Conservation (phyloP, 2,888 invertebrate species). For the Glaucopsyche alexis region DNA sequence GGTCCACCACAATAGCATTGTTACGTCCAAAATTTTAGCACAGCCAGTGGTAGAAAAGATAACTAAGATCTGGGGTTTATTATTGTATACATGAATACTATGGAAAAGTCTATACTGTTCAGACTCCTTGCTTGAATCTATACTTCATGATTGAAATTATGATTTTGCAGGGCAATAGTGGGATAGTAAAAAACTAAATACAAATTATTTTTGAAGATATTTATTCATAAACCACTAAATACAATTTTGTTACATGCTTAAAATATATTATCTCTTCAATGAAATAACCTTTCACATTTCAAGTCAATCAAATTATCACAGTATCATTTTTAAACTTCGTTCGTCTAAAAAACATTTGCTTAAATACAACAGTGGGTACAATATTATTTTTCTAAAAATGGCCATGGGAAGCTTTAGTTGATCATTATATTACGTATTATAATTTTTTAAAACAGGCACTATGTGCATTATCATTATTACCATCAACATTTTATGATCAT, state of each 20-base stretch:
- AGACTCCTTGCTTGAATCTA: no score
- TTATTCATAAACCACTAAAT: constrained; percentile 22
- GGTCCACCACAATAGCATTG: no score
- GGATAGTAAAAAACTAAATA: not conserved
- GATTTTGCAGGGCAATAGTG: not conserved
- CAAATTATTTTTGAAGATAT: not conserved
- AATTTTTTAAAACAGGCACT: not conserved
- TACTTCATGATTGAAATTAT: no score
- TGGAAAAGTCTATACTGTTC: no score
- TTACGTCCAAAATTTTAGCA: no score
- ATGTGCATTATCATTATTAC: not conserved
- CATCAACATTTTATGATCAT: not conserved
- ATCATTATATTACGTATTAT: not conserved
- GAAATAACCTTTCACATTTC: not conserved
- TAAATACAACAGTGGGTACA: no score
- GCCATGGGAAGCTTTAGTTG: not conserved
- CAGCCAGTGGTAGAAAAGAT: no score
- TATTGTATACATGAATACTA: no score
- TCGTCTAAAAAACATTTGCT: not conserved
- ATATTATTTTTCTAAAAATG: not conserved
- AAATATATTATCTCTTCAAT: constrained; percentile 25
- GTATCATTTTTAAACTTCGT: not conserved
- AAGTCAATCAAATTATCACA: constrained; percentile 23
- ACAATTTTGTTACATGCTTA: constrained; percentile 12
- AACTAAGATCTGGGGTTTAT: no score